Evolutionary conservation across 2,797 vertebrate genomes (phyloP).

Genomic region (Meda fulgida): DNA sequence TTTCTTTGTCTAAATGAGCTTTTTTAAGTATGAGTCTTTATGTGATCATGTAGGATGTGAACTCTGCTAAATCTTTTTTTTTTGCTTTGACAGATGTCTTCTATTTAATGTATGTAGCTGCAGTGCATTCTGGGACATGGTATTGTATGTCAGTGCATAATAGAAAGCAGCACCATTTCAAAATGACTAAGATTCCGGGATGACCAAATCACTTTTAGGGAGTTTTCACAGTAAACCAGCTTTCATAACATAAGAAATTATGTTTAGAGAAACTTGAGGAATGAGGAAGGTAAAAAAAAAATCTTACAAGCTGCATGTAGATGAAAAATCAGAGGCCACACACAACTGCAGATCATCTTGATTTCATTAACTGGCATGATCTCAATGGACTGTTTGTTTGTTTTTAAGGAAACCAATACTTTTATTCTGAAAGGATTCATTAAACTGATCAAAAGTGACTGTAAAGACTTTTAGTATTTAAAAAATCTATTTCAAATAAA

Average conservation of each 20-base stretch:
- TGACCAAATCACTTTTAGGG: constrained; percentile 39
- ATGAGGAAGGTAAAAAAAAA: constrained; percentile 20
- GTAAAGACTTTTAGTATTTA: background rate
- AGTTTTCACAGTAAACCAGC: constrained; percentile 36
- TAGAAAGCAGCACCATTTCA: constrained; percentile 51
- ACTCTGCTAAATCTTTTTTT: constrained; percentile 28
- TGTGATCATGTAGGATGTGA: constrained; percentile 18
- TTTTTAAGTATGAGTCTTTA: constrained; percentile 20
- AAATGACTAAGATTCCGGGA: constrained; percentile 50
- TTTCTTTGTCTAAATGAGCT: constrained; percentile 8
- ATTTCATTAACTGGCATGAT: background rate
- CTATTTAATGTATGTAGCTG: constrained; percentile 32
- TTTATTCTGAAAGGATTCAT: background rate
- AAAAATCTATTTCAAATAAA: background rate
- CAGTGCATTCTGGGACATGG: constrained; percentile 23
- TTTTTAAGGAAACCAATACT: background rate
- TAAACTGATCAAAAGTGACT: background rate
- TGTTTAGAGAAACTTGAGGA: constrained; percentile 30
- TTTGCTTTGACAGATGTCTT: constrained; percentile 54
- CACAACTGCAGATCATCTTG: background rate
- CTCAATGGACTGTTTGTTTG: background rate
- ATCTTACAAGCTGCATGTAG: background rate
- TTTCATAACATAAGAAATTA: constrained; percentile 35
- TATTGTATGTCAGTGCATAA: constrained; percentile 45
- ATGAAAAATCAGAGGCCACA: constrained; percentile 10